Evolutionary conservation across 2,797 vertebrate genomes (phyloP).

Genomic region (Anabas testudineus): DNA sequence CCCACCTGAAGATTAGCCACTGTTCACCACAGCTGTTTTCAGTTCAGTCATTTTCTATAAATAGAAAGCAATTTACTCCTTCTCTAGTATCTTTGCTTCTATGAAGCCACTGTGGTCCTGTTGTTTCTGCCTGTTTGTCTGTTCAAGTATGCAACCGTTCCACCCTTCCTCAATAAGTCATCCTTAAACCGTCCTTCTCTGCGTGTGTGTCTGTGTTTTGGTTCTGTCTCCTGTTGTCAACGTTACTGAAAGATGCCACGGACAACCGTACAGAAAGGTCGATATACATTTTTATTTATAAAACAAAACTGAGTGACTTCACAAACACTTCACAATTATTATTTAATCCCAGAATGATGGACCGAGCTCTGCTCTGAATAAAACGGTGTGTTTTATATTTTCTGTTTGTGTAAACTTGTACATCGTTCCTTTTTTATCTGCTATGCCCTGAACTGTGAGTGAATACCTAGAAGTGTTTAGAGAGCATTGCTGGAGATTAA

Average conservation of each 20-base stretch:
- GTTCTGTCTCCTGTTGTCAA: not conserved
- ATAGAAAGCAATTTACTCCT: constrained; percentile 11
- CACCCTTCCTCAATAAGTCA: not conserved
- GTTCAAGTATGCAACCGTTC: constrained; percentile 1
- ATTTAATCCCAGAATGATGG: not conserved
- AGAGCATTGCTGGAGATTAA: constrained; percentile 63
- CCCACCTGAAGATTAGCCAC: no score
- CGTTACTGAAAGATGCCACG: not conserved
- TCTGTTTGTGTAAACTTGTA: constrained; percentile 8
- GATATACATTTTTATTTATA: not conserved
- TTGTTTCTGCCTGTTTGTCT: constrained; percentile 7
- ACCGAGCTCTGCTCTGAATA: not conserved
- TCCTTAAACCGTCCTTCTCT: not conserved
- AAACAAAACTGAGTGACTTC: constrained; percentile 1
- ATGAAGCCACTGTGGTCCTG: constrained; percentile 8
- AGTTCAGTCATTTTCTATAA: constrained; percentile 26
- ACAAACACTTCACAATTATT: no score
- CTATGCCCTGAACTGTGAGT: constrained; percentile 38
- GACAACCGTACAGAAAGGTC: not conserved
- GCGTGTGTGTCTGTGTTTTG: not conserved
- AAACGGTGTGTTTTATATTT: constrained; percentile 4
- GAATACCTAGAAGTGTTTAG: constrained; percentile 53
- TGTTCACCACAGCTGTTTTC: constrained; percentile 21
- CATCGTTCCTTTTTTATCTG: constrained; percentile 2
- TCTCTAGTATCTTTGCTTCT: constrained; percentile 19